Percentiles rank a stretch among this genome's conserved stretches.
Conservation (phyloP, 2,888 invertebrate genomes). For the Bugulina stolonifera region DNA sequence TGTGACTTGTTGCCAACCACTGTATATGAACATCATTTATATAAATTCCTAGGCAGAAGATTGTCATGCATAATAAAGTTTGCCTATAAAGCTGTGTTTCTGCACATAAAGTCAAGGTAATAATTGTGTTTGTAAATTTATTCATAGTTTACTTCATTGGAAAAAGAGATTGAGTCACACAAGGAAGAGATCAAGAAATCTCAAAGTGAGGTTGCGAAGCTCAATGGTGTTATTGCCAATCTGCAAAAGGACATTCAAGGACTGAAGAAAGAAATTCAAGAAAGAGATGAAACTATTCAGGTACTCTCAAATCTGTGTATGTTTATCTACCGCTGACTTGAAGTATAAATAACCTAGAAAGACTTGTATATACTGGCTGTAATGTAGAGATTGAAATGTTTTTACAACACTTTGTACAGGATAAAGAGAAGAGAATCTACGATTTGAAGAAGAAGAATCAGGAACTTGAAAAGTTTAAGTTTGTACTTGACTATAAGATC, state of each 20-base stretch:
- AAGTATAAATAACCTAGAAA: no score
- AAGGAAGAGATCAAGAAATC: conserved; percentile 56
- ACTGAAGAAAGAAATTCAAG: conserved; percentile 75
- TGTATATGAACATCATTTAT: no score
- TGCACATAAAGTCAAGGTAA: no score
- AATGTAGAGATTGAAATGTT: background rate
- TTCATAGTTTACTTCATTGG: conserved; percentile 49
- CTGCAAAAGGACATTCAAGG: conserved; percentile 73
- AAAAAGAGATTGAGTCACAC: conserved; percentile 54
- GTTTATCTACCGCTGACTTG: no score
- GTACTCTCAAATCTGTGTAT: conserved; percentile 50
- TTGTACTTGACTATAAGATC: conserved; percentile 82
- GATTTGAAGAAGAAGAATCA: conserved; percentile 74
- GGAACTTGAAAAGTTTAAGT: conserved; percentile 84
- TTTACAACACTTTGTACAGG: background rate
- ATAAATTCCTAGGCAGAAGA: no score
- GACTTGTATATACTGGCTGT: background rate
- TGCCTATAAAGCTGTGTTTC: no score
- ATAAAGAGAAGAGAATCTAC: conserved; percentile 70
- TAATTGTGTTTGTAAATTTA: no score
- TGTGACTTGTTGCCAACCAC: no score
- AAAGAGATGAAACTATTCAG: conserved; percentile 75
- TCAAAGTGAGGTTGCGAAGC: conserved; percentile 67
- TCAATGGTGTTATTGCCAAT: conserved; percentile 65
- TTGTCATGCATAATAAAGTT: no score